Evolutionary conservation across 2,113 vertebrate species (phyloP).

Genomic region (Herpailurus yagouaroundi): DNA sequence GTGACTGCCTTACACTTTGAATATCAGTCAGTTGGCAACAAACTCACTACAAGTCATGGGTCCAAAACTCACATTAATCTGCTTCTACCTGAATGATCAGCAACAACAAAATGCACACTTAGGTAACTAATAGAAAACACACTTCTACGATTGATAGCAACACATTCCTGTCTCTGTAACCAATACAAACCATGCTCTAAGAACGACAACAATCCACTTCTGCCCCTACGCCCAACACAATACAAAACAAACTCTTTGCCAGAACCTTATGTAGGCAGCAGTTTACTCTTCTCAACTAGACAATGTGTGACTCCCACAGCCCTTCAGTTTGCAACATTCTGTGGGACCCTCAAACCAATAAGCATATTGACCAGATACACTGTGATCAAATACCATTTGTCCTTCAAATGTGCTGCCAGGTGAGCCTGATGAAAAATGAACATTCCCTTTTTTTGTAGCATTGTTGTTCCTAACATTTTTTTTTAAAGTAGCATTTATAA

Average conservation of each 20-base stretch:
- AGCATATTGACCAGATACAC: neutral
- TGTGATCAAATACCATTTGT: neutral
- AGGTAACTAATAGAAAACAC: neutral
- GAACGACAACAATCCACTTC: neutral
- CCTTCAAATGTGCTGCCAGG: neutral
- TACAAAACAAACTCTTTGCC: neutral
- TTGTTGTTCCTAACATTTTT: neutral
- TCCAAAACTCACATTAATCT: neutral
- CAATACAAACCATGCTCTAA: neutral
- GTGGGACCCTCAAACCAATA: neutral
- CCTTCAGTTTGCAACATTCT: neutral
- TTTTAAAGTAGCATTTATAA: neutral
- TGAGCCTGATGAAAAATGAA: neutral
- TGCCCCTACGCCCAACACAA: neutral
- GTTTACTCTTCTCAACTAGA: neutral
- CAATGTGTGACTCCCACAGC: neutral
- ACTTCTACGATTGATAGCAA: neutral
- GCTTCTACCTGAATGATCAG: neutral
- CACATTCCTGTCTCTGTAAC: neutral
- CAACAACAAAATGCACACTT: neutral
- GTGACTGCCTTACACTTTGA: neutral
- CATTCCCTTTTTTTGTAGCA: neutral
- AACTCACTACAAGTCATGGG: neutral
- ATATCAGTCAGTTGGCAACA: neutral
- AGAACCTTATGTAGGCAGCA: neutral